A percentile compares a stretch with the other conserved stretches of the same genome.
Conservation (phyloP, 2,888 invertebrate genomes). For the Andrena camellia region DNA sequence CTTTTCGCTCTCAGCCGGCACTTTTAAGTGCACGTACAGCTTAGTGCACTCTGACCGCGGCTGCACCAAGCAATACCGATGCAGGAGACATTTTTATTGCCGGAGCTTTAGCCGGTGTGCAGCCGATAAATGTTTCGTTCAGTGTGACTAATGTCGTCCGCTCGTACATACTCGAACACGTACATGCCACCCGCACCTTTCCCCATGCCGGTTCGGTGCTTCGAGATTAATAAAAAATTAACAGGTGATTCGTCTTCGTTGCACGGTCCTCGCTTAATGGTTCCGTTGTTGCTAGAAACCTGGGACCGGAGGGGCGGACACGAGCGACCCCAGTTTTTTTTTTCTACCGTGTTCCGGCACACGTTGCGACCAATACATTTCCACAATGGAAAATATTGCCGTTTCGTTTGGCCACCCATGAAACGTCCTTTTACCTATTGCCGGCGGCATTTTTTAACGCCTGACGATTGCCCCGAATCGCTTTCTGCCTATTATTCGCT, state of each 20-base stretch:
- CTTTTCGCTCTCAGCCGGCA: constrained; percentile 61
- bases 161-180: neutral
- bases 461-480: too few relatives aligned
- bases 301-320: neutral
- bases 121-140: constrained; percentile 68
- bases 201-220: neutral
- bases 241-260: constrained; percentile 37
- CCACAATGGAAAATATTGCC: constrained; percentile 11
- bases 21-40: constrained; percentile 71
- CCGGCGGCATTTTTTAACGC: neutral
- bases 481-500: neutral
- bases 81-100: constrained; percentile 69
- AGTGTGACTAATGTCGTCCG: constrained; percentile 58
- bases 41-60: constrained; percentile 71
- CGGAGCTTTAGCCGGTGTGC: constrained; percentile 47
- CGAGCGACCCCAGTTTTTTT: constrained; percentile 2
- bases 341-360: neutral
- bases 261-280: constrained; percentile 10
- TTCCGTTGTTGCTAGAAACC: constrained; percentile 27
- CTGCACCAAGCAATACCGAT: constrained; percentile 53
- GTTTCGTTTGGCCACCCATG: neutral
- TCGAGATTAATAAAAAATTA: constrained; percentile 52
- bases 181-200: neutral
- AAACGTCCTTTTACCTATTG: constrained; percentile 48
- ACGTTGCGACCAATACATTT: neutral